phyloP scores from a whole-genome alignment of 2,888 invertebrate genomes.

The Sicus ferrugineus region DNA sequence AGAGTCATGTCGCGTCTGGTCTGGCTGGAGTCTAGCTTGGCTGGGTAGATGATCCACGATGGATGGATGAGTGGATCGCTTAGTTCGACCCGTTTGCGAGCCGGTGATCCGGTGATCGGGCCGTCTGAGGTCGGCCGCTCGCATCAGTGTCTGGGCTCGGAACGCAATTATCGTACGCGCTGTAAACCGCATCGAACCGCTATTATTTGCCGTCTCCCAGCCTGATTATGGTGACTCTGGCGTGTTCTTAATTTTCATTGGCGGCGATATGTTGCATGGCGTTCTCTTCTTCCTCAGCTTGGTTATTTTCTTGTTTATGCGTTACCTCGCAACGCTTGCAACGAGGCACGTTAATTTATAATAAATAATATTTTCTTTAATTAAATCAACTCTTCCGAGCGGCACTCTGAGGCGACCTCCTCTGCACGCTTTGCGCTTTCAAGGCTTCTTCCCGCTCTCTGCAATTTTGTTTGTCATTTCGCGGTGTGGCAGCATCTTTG shows the following conservation, averaged over 20 bases:
- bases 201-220: conserved; percentile 18
- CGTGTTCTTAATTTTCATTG: conserved; percentile 1
- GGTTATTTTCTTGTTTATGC: background rate
- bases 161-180: conserved; percentile 25
- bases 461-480: background rate
- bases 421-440: background rate
- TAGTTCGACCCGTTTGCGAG: background rate
- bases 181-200: conserved; percentile 27
- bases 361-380: conserved; percentile 15
- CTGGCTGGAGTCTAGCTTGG: background rate
- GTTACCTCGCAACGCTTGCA: too few relatives aligned
- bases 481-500: background rate
- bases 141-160: background rate
- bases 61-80: background rate
- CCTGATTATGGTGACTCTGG: background rate
- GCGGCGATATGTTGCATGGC: background rate
- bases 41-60: background rate
- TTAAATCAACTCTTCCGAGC: conserved; percentile 5
- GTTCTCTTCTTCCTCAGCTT: background rate
- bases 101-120: background rate
- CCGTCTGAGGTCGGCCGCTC: background rate
- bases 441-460: background rate
- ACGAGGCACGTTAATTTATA: background rate
- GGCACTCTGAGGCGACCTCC: background rate
- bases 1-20: conserved; percentile 27